These are phyloP conservation scores for Pionites leucogaster DNA, from an alignment of 2,113 vertebrate species.

Conservation along the genomic window DNA sequence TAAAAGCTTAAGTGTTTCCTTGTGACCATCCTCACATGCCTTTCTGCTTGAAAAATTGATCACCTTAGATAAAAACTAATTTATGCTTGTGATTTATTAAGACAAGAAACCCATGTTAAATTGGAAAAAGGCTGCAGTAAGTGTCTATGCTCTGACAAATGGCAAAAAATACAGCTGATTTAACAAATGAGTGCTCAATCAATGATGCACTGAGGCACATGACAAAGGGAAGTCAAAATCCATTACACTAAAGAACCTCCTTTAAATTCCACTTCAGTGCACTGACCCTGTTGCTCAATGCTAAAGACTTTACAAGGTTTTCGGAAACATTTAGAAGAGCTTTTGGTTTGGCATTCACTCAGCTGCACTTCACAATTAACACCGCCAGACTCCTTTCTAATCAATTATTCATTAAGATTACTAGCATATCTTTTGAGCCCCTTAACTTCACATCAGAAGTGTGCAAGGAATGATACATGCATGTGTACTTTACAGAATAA, in stretches of 20 bases:
- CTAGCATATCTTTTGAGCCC: constrained; percentile 73
- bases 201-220: constrained; percentile 84
- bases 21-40: background rate
- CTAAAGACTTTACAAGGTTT: constrained; percentile 79
- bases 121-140: constrained; percentile 47
- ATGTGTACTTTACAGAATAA: constrained; percentile 77
- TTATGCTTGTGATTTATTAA: constrained; percentile 41
- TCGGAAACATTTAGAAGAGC: constrained; percentile 70
- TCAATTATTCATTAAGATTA: constrained; percentile 77
- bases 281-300: constrained; percentile 81
- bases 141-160: constrained; percentile 47
- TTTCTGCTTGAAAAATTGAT: constrained; percentile 8
- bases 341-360: constrained; percentile 72
- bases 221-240: constrained; percentile 92
- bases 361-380: constrained; percentile 76
- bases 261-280: constrained; percentile 87
- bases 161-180: constrained; percentile 82
- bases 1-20: background rate
- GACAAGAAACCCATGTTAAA: background rate
- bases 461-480: constrained; percentile 67
- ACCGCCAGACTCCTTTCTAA: constrained; percentile 71
- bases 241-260: constrained; percentile 84
- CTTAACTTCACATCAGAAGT: constrained; percentile 72
- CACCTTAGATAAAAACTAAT: constrained; percentile 38
- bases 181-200: constrained; percentile 91